Percentiles rank a stretch among this genome's conserved stretches.
phyloP scores from a whole-genome alignment of 2,113 vertebrate species.

The Notothenia coriiceps region DNA sequence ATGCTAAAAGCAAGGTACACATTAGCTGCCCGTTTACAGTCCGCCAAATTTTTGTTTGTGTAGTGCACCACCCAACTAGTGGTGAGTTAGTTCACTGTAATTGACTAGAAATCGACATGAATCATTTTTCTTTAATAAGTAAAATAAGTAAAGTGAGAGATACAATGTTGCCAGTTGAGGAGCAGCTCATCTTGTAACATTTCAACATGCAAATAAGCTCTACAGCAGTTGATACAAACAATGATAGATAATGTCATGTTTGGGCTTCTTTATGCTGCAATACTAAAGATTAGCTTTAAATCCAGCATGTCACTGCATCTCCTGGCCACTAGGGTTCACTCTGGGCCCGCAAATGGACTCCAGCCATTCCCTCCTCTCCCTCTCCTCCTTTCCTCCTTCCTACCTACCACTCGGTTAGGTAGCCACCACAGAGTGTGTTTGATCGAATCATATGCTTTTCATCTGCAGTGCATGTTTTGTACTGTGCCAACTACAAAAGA shows the following conservation, averaged over 20 bases:
- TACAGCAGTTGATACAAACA: background rate
- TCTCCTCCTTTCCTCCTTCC: conserved; percentile 5
- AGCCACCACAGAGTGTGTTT: conserved; percentile 79
- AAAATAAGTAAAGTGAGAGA: background rate
- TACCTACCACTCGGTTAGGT: conserved; percentile 77
- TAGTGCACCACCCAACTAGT: background rate
- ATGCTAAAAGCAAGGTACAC: background rate
- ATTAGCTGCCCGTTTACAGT: background rate
- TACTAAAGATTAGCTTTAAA: background rate
- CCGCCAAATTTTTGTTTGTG: background rate
- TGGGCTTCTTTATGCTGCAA: conserved; percentile 7
- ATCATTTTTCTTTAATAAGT: too few species aligned
- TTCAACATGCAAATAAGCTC: background rate
- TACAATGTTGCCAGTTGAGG: background rate
- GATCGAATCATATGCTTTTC: conserved; percentile 87
- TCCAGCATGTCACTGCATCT: conserved; percentile 31
- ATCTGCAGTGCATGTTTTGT: conserved; percentile 84
- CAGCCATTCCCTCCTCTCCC: conserved; percentile 17
- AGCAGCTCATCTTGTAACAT: background rate
- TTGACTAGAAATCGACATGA: background rate
- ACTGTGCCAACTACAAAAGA: conserved; percentile 81
- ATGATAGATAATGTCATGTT: background rate
- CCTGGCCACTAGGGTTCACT: conserved; percentile 78
- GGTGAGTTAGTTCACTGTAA: background rate
- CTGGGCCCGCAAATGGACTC: conserved; percentile 49